A percentile compares a stretch with the other conserved stretches of the same genome.
Conservation (phyloP, 2,888 invertebrate genomes). For the Pandemis cinnamomeana region DNA sequence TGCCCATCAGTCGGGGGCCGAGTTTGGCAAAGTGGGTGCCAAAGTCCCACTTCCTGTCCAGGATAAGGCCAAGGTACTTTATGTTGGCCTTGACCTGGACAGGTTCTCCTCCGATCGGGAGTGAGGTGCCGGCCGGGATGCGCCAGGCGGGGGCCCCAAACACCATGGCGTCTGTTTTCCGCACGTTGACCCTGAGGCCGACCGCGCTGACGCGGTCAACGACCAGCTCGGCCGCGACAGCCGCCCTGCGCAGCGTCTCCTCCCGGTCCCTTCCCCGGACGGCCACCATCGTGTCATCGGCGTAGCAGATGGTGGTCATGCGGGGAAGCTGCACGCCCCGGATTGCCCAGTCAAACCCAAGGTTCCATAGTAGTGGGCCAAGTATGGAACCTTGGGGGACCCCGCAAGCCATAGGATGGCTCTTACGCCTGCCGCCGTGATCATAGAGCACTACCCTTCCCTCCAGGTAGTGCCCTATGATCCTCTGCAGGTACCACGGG, state of each 20-base stretch:
- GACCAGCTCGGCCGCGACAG: neutral
- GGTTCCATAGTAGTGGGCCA: neutral
- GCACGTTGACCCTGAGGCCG: neutral
- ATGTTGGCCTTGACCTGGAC: neutral
- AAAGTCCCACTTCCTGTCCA: too few species aligned
- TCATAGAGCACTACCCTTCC: too few species aligned
- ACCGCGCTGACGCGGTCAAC: too few species aligned
- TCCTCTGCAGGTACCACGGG: neutral
- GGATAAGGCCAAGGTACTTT: too few species aligned
- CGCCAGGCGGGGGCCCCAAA: neutral
- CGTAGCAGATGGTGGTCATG: neutral
- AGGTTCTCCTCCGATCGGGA: neutral
- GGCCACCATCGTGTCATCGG: neutral
- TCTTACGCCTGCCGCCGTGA: neutral
- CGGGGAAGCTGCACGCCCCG: neutral
- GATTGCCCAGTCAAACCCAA: neutral
- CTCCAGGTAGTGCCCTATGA: too few species aligned
- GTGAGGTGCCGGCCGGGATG: neutral
- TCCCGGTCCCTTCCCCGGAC: neutral
- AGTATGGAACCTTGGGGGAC: neutral
- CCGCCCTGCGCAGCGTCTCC: neutral
- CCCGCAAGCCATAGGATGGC: neutral
- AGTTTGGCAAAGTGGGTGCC: too few species aligned
- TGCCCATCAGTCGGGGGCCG: accelerated
- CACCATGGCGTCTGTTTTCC: neutral